Base-by-base conservation (phyloP, 2,797 vertebrate genomes). In the Sebastes miniatus region DNA sequence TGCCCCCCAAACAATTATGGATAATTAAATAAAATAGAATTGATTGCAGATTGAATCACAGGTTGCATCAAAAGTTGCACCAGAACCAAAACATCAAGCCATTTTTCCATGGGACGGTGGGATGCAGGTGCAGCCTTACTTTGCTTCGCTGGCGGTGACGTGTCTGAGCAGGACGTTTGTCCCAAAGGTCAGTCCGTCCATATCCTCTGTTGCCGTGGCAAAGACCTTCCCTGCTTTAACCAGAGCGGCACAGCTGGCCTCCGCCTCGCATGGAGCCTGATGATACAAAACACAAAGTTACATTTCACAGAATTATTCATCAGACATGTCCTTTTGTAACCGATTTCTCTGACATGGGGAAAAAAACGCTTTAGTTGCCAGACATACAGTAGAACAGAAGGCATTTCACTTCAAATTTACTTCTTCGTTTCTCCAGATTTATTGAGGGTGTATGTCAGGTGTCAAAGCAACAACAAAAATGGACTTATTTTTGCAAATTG, bases 131-230 rank as follows among this genome's bases (percentile, higher is more conserved):
- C 1, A 1, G n/a, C 67, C 66, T 79, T 94, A 96, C 96, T 99
- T 99, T 27, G 97, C 96, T 95, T 99, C 98, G 0, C 99, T 99
- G 85, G 97, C 96, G 0, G 97, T 99, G 31, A 99, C 94, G 79
- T 99, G 98, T 78, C 98, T 94, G 89, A 99, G 96, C 13, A 99
- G 92, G 59, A 99, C 95, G 0, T 95, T 96, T 10, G 97, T 99
- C 77, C 99, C 98, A 1, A 99, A 99, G 8, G 98, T 99, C 88
- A 99, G 91, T 1, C 98, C 97, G 3, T 99, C 99, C 98, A 99
- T 99, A 66, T 99, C 99, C 85, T 99, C 98, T 0, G 99, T 99
- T 27, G 98, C 99, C 0, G 97, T 98, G 0, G 97, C 97, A 0
- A 96, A 99, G 36, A 99, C 98, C 82, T 98, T 99, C 13, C 97